Conservation (phyloP, 2,113 vertebrate genomes). For the Oryzias melastigma region DNA sequence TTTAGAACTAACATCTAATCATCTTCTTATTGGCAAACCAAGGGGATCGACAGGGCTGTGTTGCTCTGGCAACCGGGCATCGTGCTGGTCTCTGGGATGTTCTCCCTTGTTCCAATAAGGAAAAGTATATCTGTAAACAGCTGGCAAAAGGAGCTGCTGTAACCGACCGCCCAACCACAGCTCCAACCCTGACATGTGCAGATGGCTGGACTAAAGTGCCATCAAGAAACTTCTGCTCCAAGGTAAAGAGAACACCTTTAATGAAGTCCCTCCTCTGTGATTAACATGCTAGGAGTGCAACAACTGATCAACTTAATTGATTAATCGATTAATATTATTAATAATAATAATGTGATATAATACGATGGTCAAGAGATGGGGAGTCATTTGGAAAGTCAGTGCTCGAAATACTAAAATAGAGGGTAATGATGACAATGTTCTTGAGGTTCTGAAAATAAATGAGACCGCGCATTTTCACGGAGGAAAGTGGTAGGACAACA, state of each 20-base stretch:
- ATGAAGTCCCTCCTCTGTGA: too few relatives aligned
- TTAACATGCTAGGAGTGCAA: too few relatives aligned
- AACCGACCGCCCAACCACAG: slow-evolving; percentile 52
- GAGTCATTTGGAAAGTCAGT: too few relatives aligned
- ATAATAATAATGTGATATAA: too few relatives aligned
- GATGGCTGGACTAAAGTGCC: slow-evolving; percentile 73
- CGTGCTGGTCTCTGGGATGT: slow-evolving; percentile 93
- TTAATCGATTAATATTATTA: too few relatives aligned
- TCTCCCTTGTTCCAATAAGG: slow-evolving; percentile 83
- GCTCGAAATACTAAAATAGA: too few relatives aligned
- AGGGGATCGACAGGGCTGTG: slow-evolving; percentile 81
- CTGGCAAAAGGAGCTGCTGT: slow-evolving; percentile 82
- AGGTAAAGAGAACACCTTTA: slow-evolving; percentile 68
- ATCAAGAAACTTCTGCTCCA: slow-evolving; percentile 76
- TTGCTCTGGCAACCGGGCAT: slow-evolving; percentile 88
- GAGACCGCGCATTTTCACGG: too few relatives aligned
- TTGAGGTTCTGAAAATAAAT: too few relatives aligned
- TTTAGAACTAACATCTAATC: not conserved
- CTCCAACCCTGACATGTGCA: slow-evolving; percentile 36
- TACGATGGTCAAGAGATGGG: too few relatives aligned
- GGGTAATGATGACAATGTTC: too few relatives aligned
- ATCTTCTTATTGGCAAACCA: not conserved
- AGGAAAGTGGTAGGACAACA: too few relatives aligned
- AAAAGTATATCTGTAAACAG: slow-evolving; percentile 90
- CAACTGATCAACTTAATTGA: too few relatives aligned